phyloP scores from a whole-genome alignment of 1,140 invertebrate species.

The Aphaenogaster floridana region DNA sequence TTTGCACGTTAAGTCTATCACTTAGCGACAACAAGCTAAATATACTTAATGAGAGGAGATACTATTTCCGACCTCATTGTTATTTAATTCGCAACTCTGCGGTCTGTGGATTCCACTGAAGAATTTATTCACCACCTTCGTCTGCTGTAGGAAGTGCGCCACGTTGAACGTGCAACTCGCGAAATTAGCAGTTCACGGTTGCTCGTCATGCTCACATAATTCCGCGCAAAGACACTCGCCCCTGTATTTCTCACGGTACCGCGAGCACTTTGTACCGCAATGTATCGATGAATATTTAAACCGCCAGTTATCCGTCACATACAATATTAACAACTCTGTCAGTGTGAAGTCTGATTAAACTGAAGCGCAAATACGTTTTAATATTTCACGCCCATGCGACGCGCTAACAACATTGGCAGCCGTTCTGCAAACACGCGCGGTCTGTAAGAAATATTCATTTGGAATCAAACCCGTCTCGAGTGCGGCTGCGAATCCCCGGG shows the following conservation, averaged over 20 bases:
- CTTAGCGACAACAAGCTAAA: background rate
- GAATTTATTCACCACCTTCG: constrained; percentile 39
- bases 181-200: constrained; percentile 28
- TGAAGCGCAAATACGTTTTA: constrained; percentile 47
- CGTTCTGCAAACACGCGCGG: background rate
- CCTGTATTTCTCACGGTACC: constrained; percentile 1
- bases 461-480: background rate
- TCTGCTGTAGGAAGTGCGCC: background rate
- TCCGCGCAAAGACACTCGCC: constrained; percentile 36
- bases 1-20: background rate
- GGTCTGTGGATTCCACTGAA: background rate
- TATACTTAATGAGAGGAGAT: background rate
- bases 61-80: background rate
- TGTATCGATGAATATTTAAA: constrained; percentile 58
- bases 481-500: background rate
- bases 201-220: background rate
- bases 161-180: constrained; percentile 22
- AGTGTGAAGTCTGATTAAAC: constrained; percentile 44
- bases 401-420: constrained; percentile 30
- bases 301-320: constrained; percentile 41
- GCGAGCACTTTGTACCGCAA: constrained; percentile 49
- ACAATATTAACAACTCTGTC: constrained; percentile 45
- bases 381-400: constrained; percentile 37
- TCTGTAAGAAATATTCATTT: constrained; percentile 30
- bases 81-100: constrained; percentile 19